Base-by-base conservation (phyloP, 2,888 invertebrate genomes). In the Pandemis heparana region DNA sequence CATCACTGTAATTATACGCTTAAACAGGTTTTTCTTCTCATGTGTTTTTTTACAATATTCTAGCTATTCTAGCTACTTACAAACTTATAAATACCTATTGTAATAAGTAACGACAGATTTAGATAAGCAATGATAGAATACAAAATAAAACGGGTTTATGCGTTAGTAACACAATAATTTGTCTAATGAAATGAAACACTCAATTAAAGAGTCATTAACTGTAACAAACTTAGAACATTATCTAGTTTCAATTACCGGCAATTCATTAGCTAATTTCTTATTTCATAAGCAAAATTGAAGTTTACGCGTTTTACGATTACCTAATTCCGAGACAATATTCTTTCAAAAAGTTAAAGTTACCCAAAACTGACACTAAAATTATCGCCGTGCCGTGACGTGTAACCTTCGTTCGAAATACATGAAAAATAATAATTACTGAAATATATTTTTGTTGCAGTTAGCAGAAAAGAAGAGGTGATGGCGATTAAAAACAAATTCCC, bases 401-500 rank as follows among this genome's bases (percentile, higher is more conserved):
- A n/a, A 32, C 23, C 23, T 32, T 32, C 23, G 23, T 1, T 32
- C 3, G 2, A 32, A 32, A 32, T 32, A 32, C 23, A 32, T 32
- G 23, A 32, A 32, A 32, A 32, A 32, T n/a, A n/a, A 51, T 16
- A 51, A n/a, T 14, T 23, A 32, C 23, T 23, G 8, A 32, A 0
- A 41, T 41, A n/a, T 77, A 38, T 79, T 56, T 60, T 77, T 84
- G 77, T 92, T 94, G 79, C 94, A 96, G 97, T 95, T 77, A 95
- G 95, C 76, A 92, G 97, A 82, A 97, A 96, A 89, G 97, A 97
- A 87, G 97, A 97, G 92, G 97, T 97, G 8, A 95, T 96, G 87
- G 96, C 96, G n/a, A 97, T 97, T 75, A 95, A 96, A 86, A 95
- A 94, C 80, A 96, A 97, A 90, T 97, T 97, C 88, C 97, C 97